Percentiles rank a stretch among this genome's conserved stretches.
These are phyloP conservation scores for Caradrina kadenii DNA, from an alignment of 2,888 invertebrate species.

Conservation along the genomic window DNA sequence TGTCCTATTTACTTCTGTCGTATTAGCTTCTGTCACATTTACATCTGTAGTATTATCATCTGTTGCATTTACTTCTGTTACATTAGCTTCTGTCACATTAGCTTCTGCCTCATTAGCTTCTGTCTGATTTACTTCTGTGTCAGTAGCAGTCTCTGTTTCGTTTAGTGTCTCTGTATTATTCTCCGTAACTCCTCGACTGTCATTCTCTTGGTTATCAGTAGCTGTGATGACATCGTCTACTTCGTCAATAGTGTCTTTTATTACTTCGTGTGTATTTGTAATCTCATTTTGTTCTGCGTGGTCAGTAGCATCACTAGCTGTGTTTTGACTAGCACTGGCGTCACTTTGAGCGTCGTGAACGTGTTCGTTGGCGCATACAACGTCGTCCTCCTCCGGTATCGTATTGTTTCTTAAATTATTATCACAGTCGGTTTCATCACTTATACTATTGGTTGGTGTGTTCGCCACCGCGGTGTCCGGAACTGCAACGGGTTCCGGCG, in stretches of 20 bases:
- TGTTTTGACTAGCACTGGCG: constrained; percentile 75
- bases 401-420: constrained; percentile 85
- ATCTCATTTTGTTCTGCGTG: constrained; percentile 48
- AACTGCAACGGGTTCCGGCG: constrained; percentile 71
- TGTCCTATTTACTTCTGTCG: not conserved
- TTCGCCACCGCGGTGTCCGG: constrained; percentile 44
- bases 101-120: not conserved
- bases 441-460: constrained; percentile 79
- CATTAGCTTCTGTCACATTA: constrained; percentile 3
- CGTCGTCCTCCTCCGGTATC: constrained; percentile 85
- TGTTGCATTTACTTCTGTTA: not conserved
- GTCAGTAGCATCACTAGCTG: constrained; percentile 38
- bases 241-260: constrained; percentile 36
- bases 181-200: constrained; percentile 25
- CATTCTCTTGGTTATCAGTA: constrained; percentile 25
- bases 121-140: constrained; percentile 7
- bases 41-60: constrained; percentile 3
- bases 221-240: constrained; percentile 31
- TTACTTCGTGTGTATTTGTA: constrained; percentile 34
- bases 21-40: not conserved
- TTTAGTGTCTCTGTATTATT: not conserved
- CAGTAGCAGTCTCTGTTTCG: constrained; percentile 20
- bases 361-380: constrained; percentile 83
- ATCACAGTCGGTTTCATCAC: constrained; percentile 88
- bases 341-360: constrained; percentile 75